Base-by-base conservation (phyloP, 2,888 invertebrate genomes). In the Entomobrya multifasciata region DNA sequence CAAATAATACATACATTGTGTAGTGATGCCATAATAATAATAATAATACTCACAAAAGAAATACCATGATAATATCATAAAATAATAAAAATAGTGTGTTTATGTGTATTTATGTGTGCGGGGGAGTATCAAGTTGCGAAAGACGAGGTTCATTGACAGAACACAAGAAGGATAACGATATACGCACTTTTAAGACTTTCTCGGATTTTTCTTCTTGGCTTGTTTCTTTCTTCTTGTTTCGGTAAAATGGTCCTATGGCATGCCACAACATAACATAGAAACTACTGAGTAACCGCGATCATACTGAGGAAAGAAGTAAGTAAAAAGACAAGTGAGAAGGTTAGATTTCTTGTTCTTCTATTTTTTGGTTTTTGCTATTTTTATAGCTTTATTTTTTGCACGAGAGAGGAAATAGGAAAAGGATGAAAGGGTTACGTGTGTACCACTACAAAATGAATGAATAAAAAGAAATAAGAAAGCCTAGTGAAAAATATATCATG, bases 201-300 rank as follows among this genome's bases (percentile, higher is more conserved):
- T 41, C 41, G n/a, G n/a, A n/a, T 10, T 41, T 36, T 36, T 65
- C 36, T 30, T 62, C 30, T 30, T 62, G 41, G 13, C 47, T 44
- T 36, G 36, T 36, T 44, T 41, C 67, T 67, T 70, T 70, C 44
- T 44, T 70, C 70, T 70, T 70, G 3, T 22, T 11, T 47, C 20
- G 82, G 62, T 27, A 36, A 67, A 77, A 78, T 70, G 78, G 41
- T 44, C 22, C 77, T 22, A 65, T 83, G 65, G 83, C 83, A 83
- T 83, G 83, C 84, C 78, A 78, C 78, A 67, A 78, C 49, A 22
- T n/a, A 36, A 36, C 36, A 36, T 8, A 36, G 8, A 36, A 36
- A 36, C 4, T 36, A 36, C 36, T 36, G 36, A 6, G 36, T 36
- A 36, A 36, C 36, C 8, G 8, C 8, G 5, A 36, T 36, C 36